These are phyloP conservation scores for Xanthia togata DNA, from an alignment of 2,888 invertebrate species.

Conservation along the genomic window DNA sequence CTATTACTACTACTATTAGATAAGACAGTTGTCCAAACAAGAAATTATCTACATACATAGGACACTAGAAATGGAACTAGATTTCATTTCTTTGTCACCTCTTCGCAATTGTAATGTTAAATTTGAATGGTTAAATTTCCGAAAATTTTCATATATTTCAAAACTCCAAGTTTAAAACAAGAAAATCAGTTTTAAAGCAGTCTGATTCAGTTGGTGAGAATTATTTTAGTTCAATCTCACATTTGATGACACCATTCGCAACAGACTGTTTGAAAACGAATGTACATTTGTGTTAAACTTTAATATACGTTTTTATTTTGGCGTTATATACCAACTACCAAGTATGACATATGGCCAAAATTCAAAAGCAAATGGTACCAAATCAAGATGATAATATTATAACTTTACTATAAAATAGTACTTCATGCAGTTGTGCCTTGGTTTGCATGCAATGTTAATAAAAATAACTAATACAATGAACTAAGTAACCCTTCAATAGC, in stretches of 20 bases:
- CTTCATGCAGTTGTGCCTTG: constrained; percentile 13
- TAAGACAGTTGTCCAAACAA: background rate
- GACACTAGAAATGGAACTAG: background rate
- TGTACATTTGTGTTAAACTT: background rate
- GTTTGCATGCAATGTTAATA: constrained; percentile 1
- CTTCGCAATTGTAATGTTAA: constrained; percentile 12
- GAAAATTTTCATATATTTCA: too few species aligned
- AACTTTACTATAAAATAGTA: constrained; percentile 2
- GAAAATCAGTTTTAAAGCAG: background rate
- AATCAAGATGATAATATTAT: background rate
- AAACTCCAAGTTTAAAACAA: background rate
- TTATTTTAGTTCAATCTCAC: constrained; percentile 1
- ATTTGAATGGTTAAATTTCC: background rate
- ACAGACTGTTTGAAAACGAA: background rate
- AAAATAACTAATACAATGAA: constrained; percentile 11
- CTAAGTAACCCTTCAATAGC: background rate
- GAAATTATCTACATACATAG: background rate
- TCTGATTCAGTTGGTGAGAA: background rate
- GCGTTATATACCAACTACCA: background rate
- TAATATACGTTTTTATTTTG: background rate
- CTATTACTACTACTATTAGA: too few species aligned
- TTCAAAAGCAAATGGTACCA: constrained; percentile 1
- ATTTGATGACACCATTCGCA: background rate
- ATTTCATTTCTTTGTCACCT: background rate
- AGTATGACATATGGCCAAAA: too few species aligned